Evolutionary conservation across 2,888 invertebrate species (phyloP), one percentile per base, ranked within the genome.

Genomic region (Amiota communis): DNA sequence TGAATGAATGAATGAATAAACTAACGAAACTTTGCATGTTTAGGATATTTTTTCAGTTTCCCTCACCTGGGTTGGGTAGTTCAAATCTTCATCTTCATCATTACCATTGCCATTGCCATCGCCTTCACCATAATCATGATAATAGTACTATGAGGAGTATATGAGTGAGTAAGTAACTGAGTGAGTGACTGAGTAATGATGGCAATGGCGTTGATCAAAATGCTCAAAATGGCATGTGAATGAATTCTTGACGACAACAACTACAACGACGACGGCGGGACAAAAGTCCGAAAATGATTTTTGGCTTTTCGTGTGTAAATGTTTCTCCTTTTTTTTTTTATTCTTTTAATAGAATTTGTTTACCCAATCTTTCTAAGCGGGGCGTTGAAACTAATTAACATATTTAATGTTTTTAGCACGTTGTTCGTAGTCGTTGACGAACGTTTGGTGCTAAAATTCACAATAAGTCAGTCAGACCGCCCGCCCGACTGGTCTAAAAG

Each of bases 321-420:
- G 36, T 36, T 36, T 36, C 36, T 36, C 36, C 13, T 17, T 59
- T 20, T 20, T 59, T 59, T 13, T 17, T 57, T 15, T 17, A 20
- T n/a, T 59, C 6, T 53, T 13, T 53, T 13, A 2, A 23, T 23
- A 23, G 23, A 23, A 23, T 59, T 59, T 59, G 8, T 6, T 20
- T n/a, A 13, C 2, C 13, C 8, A n/a, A n/a, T n/a, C 6, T n/a
- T 51, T 51, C 53, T 51, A 51, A 11, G 20, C 51, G 77, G 83
- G 85, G 83, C 83, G 85, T 83, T 86, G 83, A 87, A 83, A 85
- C 83, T 84, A 84, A 86, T 88, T 88, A 88, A 87, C 87, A 88
- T 89, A 83, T 83, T 83, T 83, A 88, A 87, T 87, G 87, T 86
- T 88, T 88, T 89, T 88, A 83, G 87, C 88, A 88, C 87, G 86